Conservation (phyloP, 2,113 vertebrate genomes). For the Corynorhinus townsendii region DNA sequence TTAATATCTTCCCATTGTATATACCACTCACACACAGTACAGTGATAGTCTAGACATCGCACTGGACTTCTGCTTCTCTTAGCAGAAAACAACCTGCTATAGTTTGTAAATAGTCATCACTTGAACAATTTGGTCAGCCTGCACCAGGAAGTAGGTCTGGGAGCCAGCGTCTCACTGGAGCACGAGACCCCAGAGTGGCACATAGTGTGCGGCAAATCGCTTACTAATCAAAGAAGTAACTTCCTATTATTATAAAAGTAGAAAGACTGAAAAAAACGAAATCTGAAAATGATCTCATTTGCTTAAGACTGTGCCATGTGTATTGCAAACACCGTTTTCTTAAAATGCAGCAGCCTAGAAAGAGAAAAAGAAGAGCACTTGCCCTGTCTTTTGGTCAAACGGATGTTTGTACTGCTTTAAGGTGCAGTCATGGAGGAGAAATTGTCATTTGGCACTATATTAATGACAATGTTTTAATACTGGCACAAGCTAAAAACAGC, state of each 20-base stretch:
- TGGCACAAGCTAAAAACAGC: constrained; percentile 81
- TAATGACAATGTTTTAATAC: constrained; percentile 81
- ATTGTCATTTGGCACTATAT: constrained; percentile 79
- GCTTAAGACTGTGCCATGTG: constrained; percentile 71
- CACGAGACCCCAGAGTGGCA: constrained; percentile 48
- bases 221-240: constrained; percentile 69
- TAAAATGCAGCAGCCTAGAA: constrained; percentile 76
- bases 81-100: neutral
- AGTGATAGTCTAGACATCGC: constrained; percentile 63
- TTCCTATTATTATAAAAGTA: constrained; percentile 77
- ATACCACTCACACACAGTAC: constrained; percentile 75
- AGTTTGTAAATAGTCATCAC: constrained; percentile 58
- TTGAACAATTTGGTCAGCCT: constrained; percentile 72
- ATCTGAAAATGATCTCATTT: constrained; percentile 73
- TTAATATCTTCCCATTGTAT: constrained; percentile 64
- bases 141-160: constrained; percentile 58
- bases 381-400: constrained; percentile 56
- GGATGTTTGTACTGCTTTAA: neutral
- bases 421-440: constrained; percentile 71
- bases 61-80: constrained; percentile 52
- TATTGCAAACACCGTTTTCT: constrained; percentile 60
- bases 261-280: constrained; percentile 73
- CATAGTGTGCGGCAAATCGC: constrained; percentile 61
- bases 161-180: constrained; percentile 37
- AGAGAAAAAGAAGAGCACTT: constrained; percentile 66